Conservation (phyloP, 2,888 invertebrate species). For the Apocheima hispidaria region DNA sequence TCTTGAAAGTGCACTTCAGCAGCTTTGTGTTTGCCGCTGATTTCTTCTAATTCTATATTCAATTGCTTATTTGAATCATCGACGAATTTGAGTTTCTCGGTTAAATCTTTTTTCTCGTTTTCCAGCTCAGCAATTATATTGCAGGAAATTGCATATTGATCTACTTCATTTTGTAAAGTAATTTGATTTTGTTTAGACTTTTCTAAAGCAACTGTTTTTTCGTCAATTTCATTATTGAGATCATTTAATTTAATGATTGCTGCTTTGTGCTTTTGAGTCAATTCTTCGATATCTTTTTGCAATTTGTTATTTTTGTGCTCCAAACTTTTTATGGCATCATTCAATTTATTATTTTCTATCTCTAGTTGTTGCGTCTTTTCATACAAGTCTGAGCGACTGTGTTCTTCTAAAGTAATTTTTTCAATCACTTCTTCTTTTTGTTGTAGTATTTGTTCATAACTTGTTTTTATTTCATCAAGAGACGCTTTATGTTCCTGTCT, state of each 20-base stretch:
- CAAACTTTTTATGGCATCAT: conserved; percentile 44
- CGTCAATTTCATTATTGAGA: conserved; percentile 29
- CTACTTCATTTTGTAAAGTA: conserved; percentile 28
- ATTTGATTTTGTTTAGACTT: conserved; percentile 20
- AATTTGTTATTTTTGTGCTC: conserved; percentile 41
- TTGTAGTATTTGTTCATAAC: conserved; percentile 9
- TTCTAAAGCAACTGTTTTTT: conserved; percentile 26
- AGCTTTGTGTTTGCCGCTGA: conserved; percentile 41
- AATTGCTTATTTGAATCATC: conserved; percentile 41
- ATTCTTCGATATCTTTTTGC: conserved; percentile 33
- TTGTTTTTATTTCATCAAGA: conserved; percentile 6
- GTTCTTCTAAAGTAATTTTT: conserved; percentile 6
- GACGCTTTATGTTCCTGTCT: conserved; percentile 7
- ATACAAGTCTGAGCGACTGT: conserved; percentile 3
- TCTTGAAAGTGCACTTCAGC: conserved; percentile 41
- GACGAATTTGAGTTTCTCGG: conserved; percentile 40
- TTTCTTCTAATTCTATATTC: conserved; percentile 44
- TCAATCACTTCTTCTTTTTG: conserved; percentile 21
- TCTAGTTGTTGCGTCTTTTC: conserved; percentile 26
- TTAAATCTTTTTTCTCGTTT: conserved; percentile 33
- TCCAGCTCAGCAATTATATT: conserved; percentile 18
- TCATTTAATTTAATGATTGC: conserved; percentile 27
- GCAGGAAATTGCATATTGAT: conserved; percentile 9
- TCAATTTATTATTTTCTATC: conserved; percentile 32
- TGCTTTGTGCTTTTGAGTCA: conserved; percentile 22